These are phyloP conservation scores for Pachyuromys duprasi DNA, from an alignment of 2,797 vertebrate genomes.

Conservation along the genomic window DNA sequence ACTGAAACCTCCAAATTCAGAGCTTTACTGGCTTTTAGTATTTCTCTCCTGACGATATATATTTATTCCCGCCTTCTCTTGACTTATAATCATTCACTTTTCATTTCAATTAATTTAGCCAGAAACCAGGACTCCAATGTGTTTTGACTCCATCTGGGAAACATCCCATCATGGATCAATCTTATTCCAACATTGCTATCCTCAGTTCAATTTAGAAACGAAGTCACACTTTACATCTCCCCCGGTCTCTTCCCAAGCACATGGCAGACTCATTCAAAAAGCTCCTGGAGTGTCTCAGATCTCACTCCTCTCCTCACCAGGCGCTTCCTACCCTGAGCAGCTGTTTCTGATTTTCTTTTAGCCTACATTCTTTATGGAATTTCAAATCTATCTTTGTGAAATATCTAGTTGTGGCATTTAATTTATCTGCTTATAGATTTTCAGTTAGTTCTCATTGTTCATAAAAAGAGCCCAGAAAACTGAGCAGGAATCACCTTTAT, in stretches of 20 bases:
- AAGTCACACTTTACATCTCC: neutral
- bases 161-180: neutral
- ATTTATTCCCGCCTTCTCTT: neutral
- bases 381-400: neutral
- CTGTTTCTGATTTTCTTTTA: neutral
- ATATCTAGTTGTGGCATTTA: neutral
- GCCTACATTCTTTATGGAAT: neutral
- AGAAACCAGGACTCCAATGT: neutral
- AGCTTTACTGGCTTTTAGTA: neutral
- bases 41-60: neutral
- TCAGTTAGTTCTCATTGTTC: neutral
- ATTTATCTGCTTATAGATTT: neutral
- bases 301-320: neutral
- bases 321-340: neutral
- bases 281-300: accelerated
- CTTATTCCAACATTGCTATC: neutral
- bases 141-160: neutral
- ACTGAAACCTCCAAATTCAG: neutral
- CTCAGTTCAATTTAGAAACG: neutral
- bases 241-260: neutral
- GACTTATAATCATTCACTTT: neutral
- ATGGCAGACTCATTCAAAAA: neutral
- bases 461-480: neutral
- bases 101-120: neutral
- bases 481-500: neutral